These are phyloP conservation scores for Coenonympha glycerion DNA, from an alignment of 2,888 invertebrate genomes.

Conservation along the genomic window DNA sequence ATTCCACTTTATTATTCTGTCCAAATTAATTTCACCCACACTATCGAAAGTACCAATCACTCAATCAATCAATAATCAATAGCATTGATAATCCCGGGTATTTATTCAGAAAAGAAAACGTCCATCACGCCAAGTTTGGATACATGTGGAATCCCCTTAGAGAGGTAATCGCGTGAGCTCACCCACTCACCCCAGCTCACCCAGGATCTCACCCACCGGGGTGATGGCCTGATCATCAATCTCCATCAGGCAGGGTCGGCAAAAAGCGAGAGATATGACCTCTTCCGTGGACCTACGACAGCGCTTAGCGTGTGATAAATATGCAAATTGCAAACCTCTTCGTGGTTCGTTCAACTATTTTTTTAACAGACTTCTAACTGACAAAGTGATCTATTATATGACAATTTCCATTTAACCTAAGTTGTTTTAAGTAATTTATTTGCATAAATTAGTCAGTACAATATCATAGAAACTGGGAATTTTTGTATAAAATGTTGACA, in stretches of 20 bases:
- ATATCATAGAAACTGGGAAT: too few species aligned
- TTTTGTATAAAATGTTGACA: too few species aligned
- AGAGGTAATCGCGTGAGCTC: conserved; percentile 58
- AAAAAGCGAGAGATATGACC: conserved; percentile 64
- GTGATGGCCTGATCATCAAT: conserved; percentile 63
- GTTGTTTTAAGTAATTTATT: background rate
- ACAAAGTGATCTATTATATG: background rate
- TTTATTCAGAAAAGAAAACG: conserved; percentile 58
- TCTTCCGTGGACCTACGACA: conserved; percentile 42
- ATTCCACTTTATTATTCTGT: too few species aligned
- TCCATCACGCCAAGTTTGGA: conserved; percentile 73
- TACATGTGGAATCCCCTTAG: conserved; percentile 64
- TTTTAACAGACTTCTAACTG: background rate
- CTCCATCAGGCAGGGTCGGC: conserved; percentile 61
- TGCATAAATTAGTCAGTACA: background rate
- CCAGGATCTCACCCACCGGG: conserved; percentile 39
- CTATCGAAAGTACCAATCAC: conserved; percentile 17
- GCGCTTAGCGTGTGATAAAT: conserved; percentile 24
- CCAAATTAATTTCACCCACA: background rate
- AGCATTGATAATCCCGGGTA: conserved; percentile 27
- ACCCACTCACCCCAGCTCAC: background rate
- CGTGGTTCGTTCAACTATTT: background rate
- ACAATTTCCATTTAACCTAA: too few species aligned
- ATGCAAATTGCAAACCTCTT: conserved; percentile 21
- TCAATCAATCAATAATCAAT: conserved; percentile 13